phyloP scores from a whole-genome alignment of 2,113 vertebrate genomes.

The Rhegmatorhina hoffmannsi region DNA sequence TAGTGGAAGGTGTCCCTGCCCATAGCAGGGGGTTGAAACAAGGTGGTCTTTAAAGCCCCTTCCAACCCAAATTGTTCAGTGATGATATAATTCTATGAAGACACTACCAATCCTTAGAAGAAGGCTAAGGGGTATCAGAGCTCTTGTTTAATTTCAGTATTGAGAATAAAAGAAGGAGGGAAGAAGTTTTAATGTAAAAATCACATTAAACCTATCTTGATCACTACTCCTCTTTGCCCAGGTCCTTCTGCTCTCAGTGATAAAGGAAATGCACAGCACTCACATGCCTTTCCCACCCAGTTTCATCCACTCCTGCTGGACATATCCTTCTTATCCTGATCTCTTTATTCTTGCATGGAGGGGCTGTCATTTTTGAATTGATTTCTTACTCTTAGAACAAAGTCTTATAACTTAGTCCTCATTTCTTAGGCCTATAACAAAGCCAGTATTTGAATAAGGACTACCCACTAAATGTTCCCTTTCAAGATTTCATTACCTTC shows the following conservation, averaged over 20 bases:
- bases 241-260: neutral
- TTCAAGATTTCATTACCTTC: neutral
- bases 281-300: neutral
- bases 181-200: neutral
- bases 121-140: neutral
- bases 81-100: neutral
- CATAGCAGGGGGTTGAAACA: accelerated
- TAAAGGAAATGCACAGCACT: neutral
- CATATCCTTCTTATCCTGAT: neutral
- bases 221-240: accelerated
- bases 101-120: neutral
- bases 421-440: neutral
- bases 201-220: neutral
- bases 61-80: neutral
- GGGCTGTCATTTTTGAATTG: neutral
- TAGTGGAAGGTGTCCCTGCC: neutral
- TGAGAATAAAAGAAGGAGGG: neutral
- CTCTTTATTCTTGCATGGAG: neutral
- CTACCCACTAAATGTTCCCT: neutral
- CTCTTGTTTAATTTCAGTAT: neutral
- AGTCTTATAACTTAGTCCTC: neutral
- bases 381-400: neutral
- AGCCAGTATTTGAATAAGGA: neutral
- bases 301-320: neutral
- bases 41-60: neutral